Conservation (phyloP, 2,888 invertebrate genomes). For the Gymnosoma rotundatum region DNA sequence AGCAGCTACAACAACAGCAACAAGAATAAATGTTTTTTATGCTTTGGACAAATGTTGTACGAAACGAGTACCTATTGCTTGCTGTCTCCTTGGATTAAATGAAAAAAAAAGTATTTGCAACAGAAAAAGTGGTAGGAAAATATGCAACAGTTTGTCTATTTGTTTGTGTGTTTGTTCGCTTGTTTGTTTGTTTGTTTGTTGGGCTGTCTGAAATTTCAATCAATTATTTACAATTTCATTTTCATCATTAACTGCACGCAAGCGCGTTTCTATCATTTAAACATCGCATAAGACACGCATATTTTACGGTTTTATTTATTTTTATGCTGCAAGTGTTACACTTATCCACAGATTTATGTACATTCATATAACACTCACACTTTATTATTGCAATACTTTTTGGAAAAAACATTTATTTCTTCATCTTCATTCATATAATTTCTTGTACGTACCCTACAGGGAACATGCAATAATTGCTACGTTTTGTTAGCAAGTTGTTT, state of each 20-base stretch:
- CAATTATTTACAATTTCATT: conserved; percentile 69
- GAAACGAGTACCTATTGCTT: conserved; percentile 5
- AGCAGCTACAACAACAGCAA: not conserved
- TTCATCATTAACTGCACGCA: conserved; percentile 71
- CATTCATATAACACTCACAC: conserved; percentile 18
- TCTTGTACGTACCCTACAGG: conserved; percentile 27
- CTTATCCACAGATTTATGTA: conserved; percentile 11
- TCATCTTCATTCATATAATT: not conserved
- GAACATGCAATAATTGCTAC: not conserved
- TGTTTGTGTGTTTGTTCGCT: conserved; percentile 5
- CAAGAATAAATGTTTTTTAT: not conserved
- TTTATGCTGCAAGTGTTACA: conserved; percentile 24
- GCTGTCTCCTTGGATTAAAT: conserved; percentile 34
- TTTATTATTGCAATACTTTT: not conserved
- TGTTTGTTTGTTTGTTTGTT: conserved; percentile 10
- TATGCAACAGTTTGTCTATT: conserved; percentile 43
- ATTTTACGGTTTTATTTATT: not conserved
- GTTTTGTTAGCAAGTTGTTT: conserved; percentile 27
- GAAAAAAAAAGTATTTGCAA: conserved; percentile 6
- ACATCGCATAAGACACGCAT: conserved; percentile 53
- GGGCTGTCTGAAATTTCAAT: conserved; percentile 60
- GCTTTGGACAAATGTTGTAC: conserved; percentile 39
- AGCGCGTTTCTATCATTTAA: conserved; percentile 68
- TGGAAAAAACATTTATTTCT: no score
- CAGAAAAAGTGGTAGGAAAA: conserved; percentile 6